Conservation (phyloP, 2,888 invertebrate species). For the Melanophora roralis region DNA sequence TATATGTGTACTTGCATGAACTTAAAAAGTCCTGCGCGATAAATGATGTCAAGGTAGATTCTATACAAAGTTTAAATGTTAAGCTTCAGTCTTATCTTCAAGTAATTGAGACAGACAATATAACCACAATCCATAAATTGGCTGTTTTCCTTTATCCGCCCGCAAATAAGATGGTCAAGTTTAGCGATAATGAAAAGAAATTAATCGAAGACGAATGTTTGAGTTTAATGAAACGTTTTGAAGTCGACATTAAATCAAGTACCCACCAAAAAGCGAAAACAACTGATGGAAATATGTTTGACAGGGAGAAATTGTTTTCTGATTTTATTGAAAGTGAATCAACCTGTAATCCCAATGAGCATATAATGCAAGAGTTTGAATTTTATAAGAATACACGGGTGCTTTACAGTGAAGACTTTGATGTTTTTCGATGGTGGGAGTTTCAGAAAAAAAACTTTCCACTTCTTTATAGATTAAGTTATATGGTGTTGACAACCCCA, state of each 20-base stretch:
- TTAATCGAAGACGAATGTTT: neutral
- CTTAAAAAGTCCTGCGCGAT: constrained; percentile 16
- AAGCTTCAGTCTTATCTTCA: neutral
- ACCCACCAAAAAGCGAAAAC: neutral
- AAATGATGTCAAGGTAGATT: neutral
- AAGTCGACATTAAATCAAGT: neutral
- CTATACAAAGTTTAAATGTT: neutral
- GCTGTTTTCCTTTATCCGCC: constrained; percentile 33
- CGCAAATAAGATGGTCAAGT: constrained; percentile 14
- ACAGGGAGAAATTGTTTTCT: constrained; percentile 7
- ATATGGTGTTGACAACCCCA: constrained; percentile 5
- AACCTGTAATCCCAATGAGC: neutral
- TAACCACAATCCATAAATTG: constrained; percentile 7
- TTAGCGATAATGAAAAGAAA: neutral
- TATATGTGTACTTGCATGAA: constrained; percentile 13
- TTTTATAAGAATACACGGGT: constrained; percentile 22
- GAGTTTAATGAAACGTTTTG: neutral
- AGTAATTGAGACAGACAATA: neutral
- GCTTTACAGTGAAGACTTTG: constrained; percentile 11
- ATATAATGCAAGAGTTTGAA: neutral
- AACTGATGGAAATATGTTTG: neutral
- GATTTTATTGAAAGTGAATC: constrained; percentile 5
- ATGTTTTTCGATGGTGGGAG: constrained; percentile 33
- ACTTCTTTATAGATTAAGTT: constrained; percentile 5
- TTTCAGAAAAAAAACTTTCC: constrained; percentile 26